A percentile compares a stretch with the other conserved stretches of the same genome.
phyloP scores from a whole-genome alignment of 2,113 vertebrate species.

The Dasyornis broadbenti region DNA sequence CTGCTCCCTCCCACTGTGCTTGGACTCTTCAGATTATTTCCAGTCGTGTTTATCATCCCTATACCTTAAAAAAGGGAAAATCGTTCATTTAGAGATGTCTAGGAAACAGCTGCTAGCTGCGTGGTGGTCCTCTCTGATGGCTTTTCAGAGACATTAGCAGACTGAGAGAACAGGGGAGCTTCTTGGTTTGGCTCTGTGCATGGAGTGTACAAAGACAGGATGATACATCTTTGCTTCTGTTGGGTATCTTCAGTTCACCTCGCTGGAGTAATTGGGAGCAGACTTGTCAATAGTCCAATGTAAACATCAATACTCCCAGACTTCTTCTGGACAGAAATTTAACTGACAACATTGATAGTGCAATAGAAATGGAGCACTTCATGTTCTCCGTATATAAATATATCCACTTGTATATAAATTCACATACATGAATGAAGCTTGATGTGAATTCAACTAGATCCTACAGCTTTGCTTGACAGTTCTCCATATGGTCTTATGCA shows the following conservation, averaged over 20 bases:
- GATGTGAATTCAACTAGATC: neutral
- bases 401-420: neutral
- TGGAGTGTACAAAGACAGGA: neutral
- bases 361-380: neutral
- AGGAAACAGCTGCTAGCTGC: neutral
- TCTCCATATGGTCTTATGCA: neutral
- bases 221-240: neutral
- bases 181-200: neutral
- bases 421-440: neutral
- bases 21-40: neutral
- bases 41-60: neutral
- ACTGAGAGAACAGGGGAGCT: neutral
- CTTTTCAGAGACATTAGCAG: neutral
- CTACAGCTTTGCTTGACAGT: neutral
- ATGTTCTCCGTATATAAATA: neutral
- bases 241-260: neutral
- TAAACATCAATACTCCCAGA: neutral
- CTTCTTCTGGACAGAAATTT: neutral
- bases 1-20: neutral
- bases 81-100: neutral
- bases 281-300: neutral
- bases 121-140: neutral
- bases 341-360: neutral
- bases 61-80: neutral
- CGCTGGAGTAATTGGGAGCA: neutral